A percentile compares a stretch with the other conserved stretches of the same genome.
Conservation (phyloP, 2,113 vertebrate species). For the Catagonus wagneri region DNA sequence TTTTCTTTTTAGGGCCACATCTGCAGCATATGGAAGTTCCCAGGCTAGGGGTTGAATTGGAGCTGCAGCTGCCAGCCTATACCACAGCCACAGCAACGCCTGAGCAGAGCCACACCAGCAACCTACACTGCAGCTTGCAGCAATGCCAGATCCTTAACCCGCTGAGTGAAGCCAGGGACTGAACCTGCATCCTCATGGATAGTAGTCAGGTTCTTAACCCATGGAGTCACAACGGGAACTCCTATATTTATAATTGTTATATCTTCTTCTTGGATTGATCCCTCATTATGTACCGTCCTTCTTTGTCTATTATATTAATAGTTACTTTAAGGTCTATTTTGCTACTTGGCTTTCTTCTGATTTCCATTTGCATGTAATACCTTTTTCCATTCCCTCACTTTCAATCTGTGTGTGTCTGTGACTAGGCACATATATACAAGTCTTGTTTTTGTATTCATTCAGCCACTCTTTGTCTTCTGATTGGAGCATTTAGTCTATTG, state of each 20-base stretch:
- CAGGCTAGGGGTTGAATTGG: no score
- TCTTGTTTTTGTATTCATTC: neutral
- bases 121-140: no score
- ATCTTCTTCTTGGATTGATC: neutral
- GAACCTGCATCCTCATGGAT: no score
- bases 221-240: no score
- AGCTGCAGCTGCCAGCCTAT: no score
- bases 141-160: no score
- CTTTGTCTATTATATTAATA: neutral
- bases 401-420: neutral
- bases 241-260: neutral
- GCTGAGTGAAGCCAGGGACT: no score
- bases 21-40: no score
- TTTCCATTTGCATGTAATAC: neutral
- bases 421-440: neutral
- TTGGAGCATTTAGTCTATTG: neutral
- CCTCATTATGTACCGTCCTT: neutral
- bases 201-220: no score
- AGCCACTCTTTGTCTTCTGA: neutral
- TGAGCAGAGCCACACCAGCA: no score
- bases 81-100: no score
- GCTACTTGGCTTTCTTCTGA: neutral
- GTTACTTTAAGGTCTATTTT: neutral
- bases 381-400: neutral
- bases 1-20: no score